Evolutionary conservation across 2,888 invertebrate species (phyloP), one percentile per base, ranked within the genome.

Genomic region (Lumbricus terrestris): DNA sequence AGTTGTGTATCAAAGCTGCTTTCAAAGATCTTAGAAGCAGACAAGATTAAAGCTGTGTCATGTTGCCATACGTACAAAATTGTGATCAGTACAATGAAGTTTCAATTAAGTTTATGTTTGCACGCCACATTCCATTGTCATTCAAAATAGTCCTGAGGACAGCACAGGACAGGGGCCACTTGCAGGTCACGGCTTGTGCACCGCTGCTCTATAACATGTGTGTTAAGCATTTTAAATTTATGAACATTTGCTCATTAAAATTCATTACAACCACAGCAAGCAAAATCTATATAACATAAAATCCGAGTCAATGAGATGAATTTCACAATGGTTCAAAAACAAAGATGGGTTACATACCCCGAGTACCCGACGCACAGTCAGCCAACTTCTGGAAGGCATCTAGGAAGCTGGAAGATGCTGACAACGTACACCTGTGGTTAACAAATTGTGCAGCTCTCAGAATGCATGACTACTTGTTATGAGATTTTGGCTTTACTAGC

Each of bases 301-400:
- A 11, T 11, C 5, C 69, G n/a, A 11, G n/a, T 69, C 29, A 69
- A 69, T 4, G 29, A 69, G 11, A 69, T n/a, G 4, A 29, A 29
- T 54, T 54, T 54, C 54, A 54, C 54, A 54, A 29, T 13, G 4
- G 23, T 54, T 69, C 8, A 8, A 16, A 29, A 69, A 69, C 8
- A 1, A n/a, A 29, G 29, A 69, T 69, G n/a, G 69, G 69, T 69
- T 35, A 98, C 90, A 98, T 98, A 94, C 99, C 99, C 40, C 69
- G 90, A 42, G 90, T 37, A n/a, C 69, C 90, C 29, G 82, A 29
- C 88, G 99, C 99, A 93, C 98, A 97, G 95, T 99, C 99, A 92
- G 99, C 98, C 91, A 99, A 98, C 96, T 97, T 98, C 96, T 99
- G 99, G 96, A 99, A 98, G 91, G 98, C 97, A 95, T 99, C 99